These are phyloP conservation scores for Gymnocheta viridis DNA, from an alignment of 2,888 invertebrate genomes.

Conservation along the genomic window DNA sequence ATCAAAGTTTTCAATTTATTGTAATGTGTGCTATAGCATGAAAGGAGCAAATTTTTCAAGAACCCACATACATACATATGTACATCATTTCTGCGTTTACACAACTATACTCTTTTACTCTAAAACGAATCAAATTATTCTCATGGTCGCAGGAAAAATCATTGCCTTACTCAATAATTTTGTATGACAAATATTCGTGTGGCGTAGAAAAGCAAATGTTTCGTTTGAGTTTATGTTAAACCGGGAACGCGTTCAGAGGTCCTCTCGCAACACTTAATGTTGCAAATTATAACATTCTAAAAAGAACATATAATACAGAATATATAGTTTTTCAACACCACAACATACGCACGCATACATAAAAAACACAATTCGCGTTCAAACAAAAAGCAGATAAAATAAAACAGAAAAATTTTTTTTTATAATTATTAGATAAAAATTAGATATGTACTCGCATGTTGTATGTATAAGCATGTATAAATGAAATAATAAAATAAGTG, in stretches of 20 bases:
- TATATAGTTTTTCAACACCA: conserved; percentile 45
- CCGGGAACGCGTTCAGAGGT: conserved; percentile 74
- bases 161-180: conserved; percentile 66
- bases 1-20: not conserved
- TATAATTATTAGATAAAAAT: not conserved
- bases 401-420: conserved; percentile 33
- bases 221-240: conserved; percentile 75
- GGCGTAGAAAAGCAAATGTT: conserved; percentile 65
- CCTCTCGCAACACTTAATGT: conserved; percentile 67
- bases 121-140: conserved; percentile 49
- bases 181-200: conserved; percentile 42
- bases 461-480: not conserved
- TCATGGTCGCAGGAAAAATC: conserved; percentile 60
- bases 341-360: conserved; percentile 59
- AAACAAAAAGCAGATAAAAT: conserved; percentile 24
- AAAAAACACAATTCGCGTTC: conserved; percentile 32
- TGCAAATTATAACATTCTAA: conserved; percentile 52
- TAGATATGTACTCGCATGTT: not conserved
- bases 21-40: not conserved
- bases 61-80: no score
- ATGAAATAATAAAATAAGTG: conserved; percentile 44
- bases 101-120: conserved; percentile 48
- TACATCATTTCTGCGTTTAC: not conserved
- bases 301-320: conserved; percentile 48
- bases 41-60: not conserved